Conservation (phyloP, 92 coral and sea anemone species). For the Siderastrea radians region DNA sequence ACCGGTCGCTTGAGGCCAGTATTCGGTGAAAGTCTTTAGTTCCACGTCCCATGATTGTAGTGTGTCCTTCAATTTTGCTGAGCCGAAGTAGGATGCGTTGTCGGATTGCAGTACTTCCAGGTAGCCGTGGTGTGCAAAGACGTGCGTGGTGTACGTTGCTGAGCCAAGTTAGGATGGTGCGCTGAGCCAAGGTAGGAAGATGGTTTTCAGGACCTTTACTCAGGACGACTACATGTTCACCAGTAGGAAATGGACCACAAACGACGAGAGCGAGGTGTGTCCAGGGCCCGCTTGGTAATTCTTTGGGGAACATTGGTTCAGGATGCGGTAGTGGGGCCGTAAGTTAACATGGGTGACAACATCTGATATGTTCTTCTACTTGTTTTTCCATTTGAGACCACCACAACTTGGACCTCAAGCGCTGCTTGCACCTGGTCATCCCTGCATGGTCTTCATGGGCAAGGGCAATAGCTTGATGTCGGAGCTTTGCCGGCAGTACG, state of each 20-base stretch:
- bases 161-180: conserved; percentile 18
- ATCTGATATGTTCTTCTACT: conserved; percentile 45
- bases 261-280: conserved; percentile 59
- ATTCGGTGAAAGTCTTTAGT: conserved; percentile 45
- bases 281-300: conserved; percentile 65
- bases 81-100: conserved; percentile 69
- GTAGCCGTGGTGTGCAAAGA: conserved; percentile 61
- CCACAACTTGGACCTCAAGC: conserved; percentile 57
- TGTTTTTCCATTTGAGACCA: conserved; percentile 68
- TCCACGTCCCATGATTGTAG: conserved; percentile 59
- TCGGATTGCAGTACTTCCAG: conserved; percentile 60
- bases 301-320: conserved; percentile 69
- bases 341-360: conserved; percentile 64
- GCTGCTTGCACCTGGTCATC: conserved; percentile 58
- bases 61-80: conserved; percentile 59
- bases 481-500: conserved; percentile 48
- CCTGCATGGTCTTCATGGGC: conserved; percentile 66
- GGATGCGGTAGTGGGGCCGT: conserved; percentile 42
- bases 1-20: conserved; percentile 70
- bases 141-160: conserved; percentile 11
- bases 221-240: conserved; percentile 64
- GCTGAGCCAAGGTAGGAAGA: background rate
- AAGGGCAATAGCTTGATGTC: conserved; percentile 33
- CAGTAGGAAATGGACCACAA: conserved; percentile 79
- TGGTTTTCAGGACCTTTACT: conserved; percentile 10